Base-by-base conservation (phyloP, 2,113 vertebrate species). In the Leuciscus idus region DNA sequence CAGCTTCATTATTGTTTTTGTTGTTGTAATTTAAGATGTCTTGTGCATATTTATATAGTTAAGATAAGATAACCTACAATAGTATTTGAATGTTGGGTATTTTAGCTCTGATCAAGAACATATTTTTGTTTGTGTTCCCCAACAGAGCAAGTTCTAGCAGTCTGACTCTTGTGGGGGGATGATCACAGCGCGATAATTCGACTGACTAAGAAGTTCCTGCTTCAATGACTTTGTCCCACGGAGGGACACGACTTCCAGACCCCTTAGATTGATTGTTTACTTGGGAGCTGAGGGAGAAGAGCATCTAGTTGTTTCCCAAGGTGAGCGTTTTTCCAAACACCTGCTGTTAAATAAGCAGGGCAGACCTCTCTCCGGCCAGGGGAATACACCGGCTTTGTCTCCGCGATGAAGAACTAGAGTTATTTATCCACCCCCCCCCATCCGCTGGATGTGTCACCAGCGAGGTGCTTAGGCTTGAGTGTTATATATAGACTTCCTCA, bases 401-500 rank as follows among this genome's bases (percentile, higher is more conserved):
- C 81, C 39, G 81, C 87, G 87, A 90, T 89, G 81, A 89, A 90
- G 85, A 82, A 85, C 88, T 89, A 89, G 85, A 89, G 91, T 88
- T 91, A 91, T 92, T 89, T 91, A 92, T 92, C 87, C 86, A 90
- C 87, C 85, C 74, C 28, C 66, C 66, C 28, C 66, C 87, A 89
- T 83, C 30, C 81, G 0, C 89, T 86, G 76, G 85, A 90, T 59
- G 86, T 88, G 89, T 89, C 89, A 89, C 82, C 50, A 59, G 78
- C 85, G 78, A 85, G 62, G 85, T 86, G 88, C 75, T 91, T 88
- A 89, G 80, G 86, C 55, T 84, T 89, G 88, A 91, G 89, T 86
- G 85, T 89, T 91, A 92, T 91, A 91, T 89, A 91, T 92, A 89
- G 87, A 90, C 89, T 89, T 83, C 85, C 89, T 86, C 80, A 93